Percentiles rank a stretch among this genome's conserved stretches.
These are phyloP conservation scores for Helarctos malayanus DNA, from an alignment of 2,797 vertebrate species.

Conservation along the genomic window DNA sequence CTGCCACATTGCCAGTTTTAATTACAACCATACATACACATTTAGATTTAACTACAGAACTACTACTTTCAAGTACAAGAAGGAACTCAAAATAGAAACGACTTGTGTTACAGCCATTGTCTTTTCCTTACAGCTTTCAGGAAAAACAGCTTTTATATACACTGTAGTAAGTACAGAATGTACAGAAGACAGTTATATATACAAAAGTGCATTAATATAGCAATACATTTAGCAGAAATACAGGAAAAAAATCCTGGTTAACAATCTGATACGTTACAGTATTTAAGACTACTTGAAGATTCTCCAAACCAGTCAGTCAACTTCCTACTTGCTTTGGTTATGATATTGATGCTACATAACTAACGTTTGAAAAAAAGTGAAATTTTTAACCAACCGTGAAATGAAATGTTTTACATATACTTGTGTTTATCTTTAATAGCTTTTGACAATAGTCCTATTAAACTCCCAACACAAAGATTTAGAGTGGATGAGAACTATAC, in stretches of 20 bases:
- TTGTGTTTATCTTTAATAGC: conserved; percentile 64
- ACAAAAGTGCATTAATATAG: conserved; percentile 89
- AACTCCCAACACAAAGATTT: conserved; percentile 72
- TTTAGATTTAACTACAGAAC: conserved; percentile 75
- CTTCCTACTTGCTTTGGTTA: conserved; percentile 89
- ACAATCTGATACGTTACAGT: conserved; percentile 83
- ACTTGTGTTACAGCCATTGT: conserved; percentile 79
- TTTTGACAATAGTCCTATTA: conserved; percentile 72
- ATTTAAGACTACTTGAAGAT: conserved; percentile 82
- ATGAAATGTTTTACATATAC: conserved; percentile 80
- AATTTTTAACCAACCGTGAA: conserved; percentile 80
- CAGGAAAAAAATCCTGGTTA: conserved; percentile 78
- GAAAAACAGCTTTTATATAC: conserved; percentile 87
- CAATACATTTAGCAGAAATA: conserved; percentile 86
- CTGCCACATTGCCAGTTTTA: conserved; percentile 85
- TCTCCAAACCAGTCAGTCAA: conserved; percentile 80
- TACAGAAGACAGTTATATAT: conserved; percentile 88
- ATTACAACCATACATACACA: conserved; percentile 86
- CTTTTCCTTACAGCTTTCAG: conserved; percentile 86
- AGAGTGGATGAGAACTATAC: conserved; percentile 68
- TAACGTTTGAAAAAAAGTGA: conserved; percentile 72
- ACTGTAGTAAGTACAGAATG: conserved; percentile 89
- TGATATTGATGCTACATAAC: conserved; percentile 83
- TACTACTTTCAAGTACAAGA: conserved; percentile 88
- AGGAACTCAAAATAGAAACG: conserved; percentile 83